Evolutionary conservation across 2,888 invertebrate species (phyloP), one percentile per base, ranked within the genome.

Genomic region (Lasioglossum lativentre): DNA sequence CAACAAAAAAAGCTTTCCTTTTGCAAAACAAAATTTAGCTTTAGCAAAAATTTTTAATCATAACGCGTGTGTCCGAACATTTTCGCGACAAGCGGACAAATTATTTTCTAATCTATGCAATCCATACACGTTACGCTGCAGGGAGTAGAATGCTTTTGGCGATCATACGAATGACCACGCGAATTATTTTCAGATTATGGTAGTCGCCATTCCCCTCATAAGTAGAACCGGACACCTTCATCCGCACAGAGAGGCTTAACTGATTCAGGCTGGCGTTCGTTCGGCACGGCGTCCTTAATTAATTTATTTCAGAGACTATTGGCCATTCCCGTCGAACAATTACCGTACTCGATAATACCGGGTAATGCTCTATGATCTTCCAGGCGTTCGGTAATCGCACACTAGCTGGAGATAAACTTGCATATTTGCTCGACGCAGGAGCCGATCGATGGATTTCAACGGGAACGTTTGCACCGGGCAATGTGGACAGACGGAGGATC

Each of bases 341-440:
- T 71, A 38, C 66, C 38, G 30, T 27, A 16, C 19, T 16, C 75
- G 66, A 56, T 78, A 78, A 78, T 78, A 78, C 75, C 38, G 4
- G 78, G 82, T 83, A 88, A 89, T 83, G 71, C 80, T 19, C 82
- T 83, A 71, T 86, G 80, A 82, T 89, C 76, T 72, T 59, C 72
- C 85, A 72, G 52, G 78, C 87, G 75, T 77, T 80, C 70, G 73
- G 73, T 87, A 82, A 89, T 87, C 77, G 89, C 38, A 45, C 77
- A 70, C 63, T 68, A 52, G 73, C 79, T 68, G 74, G 83, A 83
- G 63, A 83, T 88, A 84, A 86, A 78, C 66, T 72, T 59, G 56
- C 68, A 75, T 68, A 72, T 74, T 68, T 74, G 23, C 75, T 40
- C 66, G 79, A 74, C 75, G n/a, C 42, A 45, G 71, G 30, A 30